These are phyloP conservation scores for Blastobasis lacticolella DNA, from an alignment of 2,888 invertebrate species.

Conservation along the genomic window DNA sequence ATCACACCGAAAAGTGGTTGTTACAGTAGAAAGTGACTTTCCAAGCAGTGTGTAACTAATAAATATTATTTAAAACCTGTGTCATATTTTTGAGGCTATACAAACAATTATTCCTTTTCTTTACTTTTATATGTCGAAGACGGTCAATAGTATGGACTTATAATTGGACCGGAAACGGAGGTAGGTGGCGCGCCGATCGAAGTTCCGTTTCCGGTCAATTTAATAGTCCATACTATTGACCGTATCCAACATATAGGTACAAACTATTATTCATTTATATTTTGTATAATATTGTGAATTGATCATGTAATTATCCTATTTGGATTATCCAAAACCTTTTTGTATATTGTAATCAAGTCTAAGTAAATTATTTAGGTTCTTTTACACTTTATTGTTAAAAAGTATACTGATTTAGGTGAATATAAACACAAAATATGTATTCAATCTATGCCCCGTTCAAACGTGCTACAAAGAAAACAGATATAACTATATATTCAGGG, in stretches of 20 bases:
- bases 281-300: background rate
- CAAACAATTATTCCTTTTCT: background rate
- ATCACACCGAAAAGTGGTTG: no score
- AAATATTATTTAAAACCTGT: slow-evolving; percentile 5
- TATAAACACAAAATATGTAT: no score
- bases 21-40: no score
- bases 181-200: background rate
- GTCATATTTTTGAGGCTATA: slow-evolving; percentile 23
- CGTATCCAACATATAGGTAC: background rate
- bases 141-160: no score
- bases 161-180: background rate
- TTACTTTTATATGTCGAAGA: no score
- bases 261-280: background rate
- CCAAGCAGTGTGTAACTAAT: background rate
- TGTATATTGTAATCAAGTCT: slow-evolving; percentile 20
- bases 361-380: slow-evolving; percentile 29
- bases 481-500: no score
- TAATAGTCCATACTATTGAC: background rate
- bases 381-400: slow-evolving; percentile 36
- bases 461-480: no score
- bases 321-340: background rate
- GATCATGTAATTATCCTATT: background rate
- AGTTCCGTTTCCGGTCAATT: background rate
- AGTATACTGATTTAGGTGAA: slow-evolving; percentile 13
- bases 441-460: no score